A percentile compares a stretch with the other conserved stretches of the same genome.
Evolutionary conservation across 2,888 invertebrate genomes (phyloP).

Genomic region (Unio pictorum): DNA sequence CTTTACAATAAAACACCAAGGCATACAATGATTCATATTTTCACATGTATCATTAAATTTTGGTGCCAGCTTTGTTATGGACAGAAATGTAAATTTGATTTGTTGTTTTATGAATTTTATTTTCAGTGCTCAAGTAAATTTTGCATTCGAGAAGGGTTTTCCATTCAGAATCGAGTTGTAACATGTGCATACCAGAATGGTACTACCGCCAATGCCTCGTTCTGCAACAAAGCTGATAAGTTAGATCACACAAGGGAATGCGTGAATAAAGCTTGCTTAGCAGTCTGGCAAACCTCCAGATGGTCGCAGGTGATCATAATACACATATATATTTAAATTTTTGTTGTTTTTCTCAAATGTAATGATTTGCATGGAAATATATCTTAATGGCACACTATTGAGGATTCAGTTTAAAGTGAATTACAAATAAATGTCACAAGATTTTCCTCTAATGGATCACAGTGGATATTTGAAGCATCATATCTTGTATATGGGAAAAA

Average conservation of each 20-base stretch:
- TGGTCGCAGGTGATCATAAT: slow-evolving; percentile 46
- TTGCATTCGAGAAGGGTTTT: slow-evolving; percentile 45
- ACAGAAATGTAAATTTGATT: too few relatives aligned
- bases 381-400: too few relatives aligned
- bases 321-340: neutral
- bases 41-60: too few relatives aligned
- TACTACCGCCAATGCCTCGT: slow-evolving; percentile 14
- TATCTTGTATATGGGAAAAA: too few relatives aligned
- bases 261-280: slow-evolving; percentile 39
- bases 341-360: neutral
- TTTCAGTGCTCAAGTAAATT: slow-evolving; percentile 42
- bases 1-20: too few relatives aligned
- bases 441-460: too few relatives aligned
- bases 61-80: too few relatives aligned
- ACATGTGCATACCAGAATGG: slow-evolving; percentile 43
- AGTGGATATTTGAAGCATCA: too few relatives aligned
- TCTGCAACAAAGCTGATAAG: slow-evolving; percentile 25
- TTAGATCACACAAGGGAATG: slow-evolving; percentile 40
- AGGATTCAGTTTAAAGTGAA: too few relatives aligned
- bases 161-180: slow-evolving; percentile 37
- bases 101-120: neutral
- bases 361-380: too few relatives aligned
- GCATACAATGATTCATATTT: too few relatives aligned
- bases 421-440: too few relatives aligned
- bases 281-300: slow-evolving; percentile 45